Conservation (phyloP, 2,888 invertebrate genomes). For the Megalurothrips usitatus region DNA sequence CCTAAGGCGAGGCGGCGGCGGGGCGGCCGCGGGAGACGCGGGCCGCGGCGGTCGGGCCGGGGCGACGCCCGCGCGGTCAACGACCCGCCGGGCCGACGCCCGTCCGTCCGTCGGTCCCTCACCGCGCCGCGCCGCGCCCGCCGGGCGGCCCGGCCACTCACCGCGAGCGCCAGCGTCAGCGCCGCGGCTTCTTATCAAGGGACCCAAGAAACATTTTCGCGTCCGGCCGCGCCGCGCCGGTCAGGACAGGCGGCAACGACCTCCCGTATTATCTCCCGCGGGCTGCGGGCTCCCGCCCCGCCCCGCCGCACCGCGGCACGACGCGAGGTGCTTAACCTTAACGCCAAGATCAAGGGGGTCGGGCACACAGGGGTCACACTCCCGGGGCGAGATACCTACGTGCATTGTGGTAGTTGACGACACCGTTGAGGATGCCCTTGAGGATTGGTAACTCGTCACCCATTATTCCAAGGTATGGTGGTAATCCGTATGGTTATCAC, state of each 20-base stretch:
- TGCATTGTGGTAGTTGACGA: slow-evolving; percentile 88
- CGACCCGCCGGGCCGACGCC: neutral
- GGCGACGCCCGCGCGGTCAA: neutral
- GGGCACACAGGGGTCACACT: too few species aligned
- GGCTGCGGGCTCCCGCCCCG: neutral
- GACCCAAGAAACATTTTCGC: too few species aligned
- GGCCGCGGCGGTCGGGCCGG: neutral
- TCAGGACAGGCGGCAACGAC: neutral
- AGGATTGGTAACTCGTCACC: slow-evolving; percentile 86
- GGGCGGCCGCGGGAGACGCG: slow-evolving; percentile 30
- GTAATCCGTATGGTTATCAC: slow-evolving; percentile 27
- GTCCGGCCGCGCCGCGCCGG: too few species aligned
- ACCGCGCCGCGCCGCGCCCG: neutral
- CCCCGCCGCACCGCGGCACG: neutral
- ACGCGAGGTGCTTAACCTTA: neutral
- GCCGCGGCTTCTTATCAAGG: too few species aligned
- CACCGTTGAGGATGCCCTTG: slow-evolving; percentile 85
- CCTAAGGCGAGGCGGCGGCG: neutral
- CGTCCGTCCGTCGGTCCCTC: too few species aligned
- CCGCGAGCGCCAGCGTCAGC: neutral
- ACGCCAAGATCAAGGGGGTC: too few species aligned
- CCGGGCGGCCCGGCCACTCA: neutral
- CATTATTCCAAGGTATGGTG: slow-evolving; percentile 52
- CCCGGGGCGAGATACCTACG: slow-evolving; percentile 68
- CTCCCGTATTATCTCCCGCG: neutral